These are phyloP conservation scores for Sakesphorus luctuosus DNA, from an alignment of 2,113 vertebrate genomes.

Conservation along the genomic window DNA sequence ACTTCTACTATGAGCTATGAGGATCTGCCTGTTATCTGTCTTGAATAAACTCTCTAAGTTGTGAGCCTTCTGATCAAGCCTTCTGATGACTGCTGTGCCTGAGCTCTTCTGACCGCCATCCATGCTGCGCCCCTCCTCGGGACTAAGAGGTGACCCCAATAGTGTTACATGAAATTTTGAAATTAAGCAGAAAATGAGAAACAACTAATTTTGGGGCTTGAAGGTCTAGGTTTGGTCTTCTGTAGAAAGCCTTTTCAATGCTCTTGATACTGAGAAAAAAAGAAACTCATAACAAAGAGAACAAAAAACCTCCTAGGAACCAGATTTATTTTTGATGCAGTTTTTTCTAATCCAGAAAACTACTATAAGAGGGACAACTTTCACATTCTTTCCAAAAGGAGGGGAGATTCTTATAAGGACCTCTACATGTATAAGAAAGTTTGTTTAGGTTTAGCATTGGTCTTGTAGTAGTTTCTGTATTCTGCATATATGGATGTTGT, in stretches of 20 bases:
- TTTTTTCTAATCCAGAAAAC: background rate
- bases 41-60: too few relatives aligned
- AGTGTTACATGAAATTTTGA: background rate
- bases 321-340: background rate
- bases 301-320: background rate
- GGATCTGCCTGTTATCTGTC: too few relatives aligned
- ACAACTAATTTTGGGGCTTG: background rate
- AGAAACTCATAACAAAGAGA: background rate
- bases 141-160: too few relatives aligned
- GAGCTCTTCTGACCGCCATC: too few relatives aligned
- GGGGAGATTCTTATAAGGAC: background rate
- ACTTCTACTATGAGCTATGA: too few relatives aligned
- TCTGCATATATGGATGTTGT: background rate
- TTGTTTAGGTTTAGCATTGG: background rate
- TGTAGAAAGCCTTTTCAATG: background rate
- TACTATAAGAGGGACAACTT: background rate
- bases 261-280: background rate
- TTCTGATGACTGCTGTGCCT: too few relatives aligned
- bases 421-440: rapidly evolving
- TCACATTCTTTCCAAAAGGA: background rate
- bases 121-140: too few relatives aligned
- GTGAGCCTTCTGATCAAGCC: too few relatives aligned
- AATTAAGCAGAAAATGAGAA: background rate
- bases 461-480: background rate
- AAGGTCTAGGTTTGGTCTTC: background rate